Base-by-base conservation (phyloP, 2,888 invertebrate species). In the Muschampia plurimacula region DNA sequence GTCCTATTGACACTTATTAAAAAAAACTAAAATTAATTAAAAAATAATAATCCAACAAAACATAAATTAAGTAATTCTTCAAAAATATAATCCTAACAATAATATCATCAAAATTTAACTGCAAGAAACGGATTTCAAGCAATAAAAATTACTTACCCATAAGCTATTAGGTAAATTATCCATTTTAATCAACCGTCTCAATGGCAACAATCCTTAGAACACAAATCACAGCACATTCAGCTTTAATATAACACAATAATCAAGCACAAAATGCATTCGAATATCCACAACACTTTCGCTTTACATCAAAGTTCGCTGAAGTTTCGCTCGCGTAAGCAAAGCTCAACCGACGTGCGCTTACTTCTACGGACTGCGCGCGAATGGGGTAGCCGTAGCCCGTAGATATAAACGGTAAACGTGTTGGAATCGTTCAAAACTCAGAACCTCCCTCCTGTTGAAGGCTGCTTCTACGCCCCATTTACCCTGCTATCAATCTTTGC, bases 371-470 rank as follows among this genome's bases (percentile, higher is more conserved):
- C 67, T 55, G 52, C 52, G 67, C 67, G 67, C 62, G 72, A 67
- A 72, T 72, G 72, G 67, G 41, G 32, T 13, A 12, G 46, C 9
- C 59, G 55, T 55, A 22, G 36, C 36, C 55, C 55, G 55, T 55
- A 55, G 55, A 22, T 36, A 28, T 13, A 32, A 32, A 59, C 59
- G 13, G 32, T 59, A 32, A 59, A 36, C 59, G 13, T 32, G 59
- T 10, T 3, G 57, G 32, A 28, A 28, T 57, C 10, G 57, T 55
- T 55, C 55, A 55, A 9, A 55, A 55, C 49, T 49, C 49, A 65
- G 77, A 74, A 74, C 84, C 83, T 83, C 86, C 86, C 87, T 85
- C 86, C 85, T 86, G 86, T 85, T 86, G 82, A 82, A 79, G 67
- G 63, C 74, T 79, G 75, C 77, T 79, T 79, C 63, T 79, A 80